phyloP scores from a whole-genome alignment of 2,888 invertebrate species.

The Macroteleia sp. region DNA sequence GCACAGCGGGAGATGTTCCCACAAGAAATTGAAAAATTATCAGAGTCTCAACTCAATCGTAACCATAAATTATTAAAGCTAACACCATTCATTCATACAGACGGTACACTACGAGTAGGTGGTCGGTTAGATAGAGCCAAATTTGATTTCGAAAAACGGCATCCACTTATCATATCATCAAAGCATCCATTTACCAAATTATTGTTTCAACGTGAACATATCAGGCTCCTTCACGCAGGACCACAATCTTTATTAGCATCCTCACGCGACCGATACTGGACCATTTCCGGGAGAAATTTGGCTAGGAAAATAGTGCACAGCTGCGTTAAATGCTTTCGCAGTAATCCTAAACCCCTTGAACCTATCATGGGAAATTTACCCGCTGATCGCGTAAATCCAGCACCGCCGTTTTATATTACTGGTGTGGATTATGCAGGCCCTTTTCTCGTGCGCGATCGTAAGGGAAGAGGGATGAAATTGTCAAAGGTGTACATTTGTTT shows the following conservation, averaged over 20 bases:
- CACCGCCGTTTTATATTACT: constrained; percentile 51
- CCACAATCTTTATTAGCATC: constrained; percentile 60
- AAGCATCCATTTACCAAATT: neutral
- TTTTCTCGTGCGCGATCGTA: constrained; percentile 53
- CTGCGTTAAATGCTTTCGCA: constrained; percentile 59
- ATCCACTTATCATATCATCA: neutral
- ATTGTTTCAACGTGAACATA: constrained; percentile 34
- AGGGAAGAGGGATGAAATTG: constrained; percentile 50
- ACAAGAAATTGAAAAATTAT: neutral
- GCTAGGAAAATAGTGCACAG: constrained; percentile 44
- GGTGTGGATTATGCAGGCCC: constrained; percentile 70
- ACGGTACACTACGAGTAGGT: constrained; percentile 11
- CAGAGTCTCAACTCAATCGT: neutral
- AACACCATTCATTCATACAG: constrained; percentile 2
- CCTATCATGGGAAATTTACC: constrained; percentile 71
- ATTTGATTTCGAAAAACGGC: neutral
- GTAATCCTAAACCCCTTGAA: constrained; percentile 31
- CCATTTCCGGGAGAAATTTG: constrained; percentile 58
- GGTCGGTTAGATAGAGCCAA: constrained; percentile 5
- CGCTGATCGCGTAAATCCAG: constrained; percentile 39
- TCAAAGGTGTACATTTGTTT: too few relatives aligned
- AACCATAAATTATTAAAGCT: constrained; percentile 1
- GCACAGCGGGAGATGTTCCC: constrained; percentile 4
- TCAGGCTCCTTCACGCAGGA: constrained; percentile 45
- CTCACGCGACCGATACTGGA: constrained; percentile 66